Conservation (phyloP, 2,888 invertebrate species). For the Autographa gamma region DNA sequence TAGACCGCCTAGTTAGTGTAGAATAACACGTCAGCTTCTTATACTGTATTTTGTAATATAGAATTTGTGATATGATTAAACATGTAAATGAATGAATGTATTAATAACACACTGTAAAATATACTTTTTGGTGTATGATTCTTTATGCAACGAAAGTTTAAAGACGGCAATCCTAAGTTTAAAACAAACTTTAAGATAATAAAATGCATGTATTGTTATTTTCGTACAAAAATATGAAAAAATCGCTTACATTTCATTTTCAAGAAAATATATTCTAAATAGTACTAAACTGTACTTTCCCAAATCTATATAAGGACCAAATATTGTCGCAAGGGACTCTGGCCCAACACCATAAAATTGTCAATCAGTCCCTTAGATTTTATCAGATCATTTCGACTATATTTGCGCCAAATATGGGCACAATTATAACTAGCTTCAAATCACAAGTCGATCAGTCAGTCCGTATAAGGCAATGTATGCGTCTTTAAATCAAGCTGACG, state of each 20-base stretch:
- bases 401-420: slow-evolving; percentile 28
- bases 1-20: neutral
- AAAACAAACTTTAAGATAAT: too few species aligned
- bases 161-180: too few species aligned
- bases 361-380: neutral
- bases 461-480: slow-evolving; percentile 28
- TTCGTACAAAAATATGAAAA: too few species aligned
- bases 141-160: too few species aligned
- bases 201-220: too few species aligned
- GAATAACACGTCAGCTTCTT: neutral
- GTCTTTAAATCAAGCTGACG: slow-evolving; percentile 30
- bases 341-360: neutral
- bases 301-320: neutral
- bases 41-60: neutral
- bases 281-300: too few species aligned
- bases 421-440: slow-evolving; percentile 32
- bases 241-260: too few species aligned
- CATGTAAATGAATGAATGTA: too few species aligned
- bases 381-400: slow-evolving; percentile 9
- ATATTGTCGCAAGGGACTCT: neutral
- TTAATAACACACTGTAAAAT: too few species aligned
- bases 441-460: neutral
- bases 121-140: too few species aligned
- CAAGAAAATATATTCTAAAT: too few species aligned
- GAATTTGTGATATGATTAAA: too few species aligned